Evolutionary conservation across 2,113 vertebrate genomes (phyloP).

Genomic region (Coturnix japonica): DNA sequence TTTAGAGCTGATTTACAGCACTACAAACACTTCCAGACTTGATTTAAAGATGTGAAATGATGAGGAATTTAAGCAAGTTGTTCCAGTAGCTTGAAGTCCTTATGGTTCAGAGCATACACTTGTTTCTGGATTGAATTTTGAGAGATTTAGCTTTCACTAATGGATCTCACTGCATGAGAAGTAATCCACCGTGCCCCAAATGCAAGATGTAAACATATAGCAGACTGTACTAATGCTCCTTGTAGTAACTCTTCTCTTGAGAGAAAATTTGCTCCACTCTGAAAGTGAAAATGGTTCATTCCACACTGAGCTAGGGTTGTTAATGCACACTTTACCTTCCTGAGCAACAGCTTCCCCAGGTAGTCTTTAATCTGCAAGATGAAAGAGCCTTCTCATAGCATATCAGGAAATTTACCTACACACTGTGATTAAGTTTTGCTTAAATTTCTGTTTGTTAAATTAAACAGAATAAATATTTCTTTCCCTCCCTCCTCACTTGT

Average conservation of each 20-base stretch:
- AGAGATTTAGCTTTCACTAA: neutral
- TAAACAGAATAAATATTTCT: slow-evolving; percentile 41
- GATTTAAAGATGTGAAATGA: slow-evolving; percentile 55
- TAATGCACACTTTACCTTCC: neutral
- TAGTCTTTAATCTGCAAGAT: slow-evolving; percentile 63
- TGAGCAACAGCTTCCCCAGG: slow-evolving; percentile 21
- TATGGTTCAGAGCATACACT: neutral
- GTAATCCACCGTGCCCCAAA: neutral
- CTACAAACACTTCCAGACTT: slow-evolving; percentile 53
- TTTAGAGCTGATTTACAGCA: neutral
- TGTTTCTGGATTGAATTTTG: slow-evolving; percentile 27
- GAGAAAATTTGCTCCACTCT: neutral
- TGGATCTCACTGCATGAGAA: neutral
- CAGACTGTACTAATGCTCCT: neutral
- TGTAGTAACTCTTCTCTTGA: neutral
- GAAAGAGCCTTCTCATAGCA: slow-evolving; percentile 19
- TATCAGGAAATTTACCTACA: slow-evolving; percentile 39
- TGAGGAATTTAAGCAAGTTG: slow-evolving; percentile 34
- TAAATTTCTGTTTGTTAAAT: slow-evolving; percentile 23
- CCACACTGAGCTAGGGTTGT: neutral
- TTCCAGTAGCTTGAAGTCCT: slow-evolving; percentile 43
- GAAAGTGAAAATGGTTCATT: slow-evolving; percentile 23
- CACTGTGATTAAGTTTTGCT: slow-evolving; percentile 45
- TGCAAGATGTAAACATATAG: neutral
- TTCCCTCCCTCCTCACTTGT: neutral